Base-by-base conservation (phyloP, 2,113 vertebrate species). In the Clarias gariepinus region DNA sequence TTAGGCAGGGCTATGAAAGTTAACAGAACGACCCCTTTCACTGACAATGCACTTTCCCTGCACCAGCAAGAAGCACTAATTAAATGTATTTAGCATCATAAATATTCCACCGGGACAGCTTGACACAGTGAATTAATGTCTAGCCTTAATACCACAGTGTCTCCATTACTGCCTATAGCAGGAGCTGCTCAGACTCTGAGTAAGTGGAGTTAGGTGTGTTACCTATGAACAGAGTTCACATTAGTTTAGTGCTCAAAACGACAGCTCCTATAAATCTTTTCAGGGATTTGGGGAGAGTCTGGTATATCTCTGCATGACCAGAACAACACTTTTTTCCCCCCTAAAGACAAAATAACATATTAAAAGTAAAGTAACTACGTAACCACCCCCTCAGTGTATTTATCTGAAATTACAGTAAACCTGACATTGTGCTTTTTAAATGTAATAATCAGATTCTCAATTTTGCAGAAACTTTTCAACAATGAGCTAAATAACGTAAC, bases 71-170 rank as follows among this genome's bases (percentile, higher is more conserved):
- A 82, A 89, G 89, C 89, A 85, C 93, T 95, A 95, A 95, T 95
- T 96, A 96, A 95, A 95, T 94, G 92, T 94, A 94, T 95, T 95
- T 95, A 95, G 94, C 93, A 94, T 94, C 92, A 94, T 96, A 96
- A 94, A 95, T 95, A 95, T 94, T 95, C 93, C 91, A 91, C 89
- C 88, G 93, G 94, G 95, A 95, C 94, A 95, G 90, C 93, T 93
- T 94, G 95, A 95, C 95, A 94, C 91, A 89, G 85, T 94, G 92
- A 94, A 95, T 95, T 95, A 95, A 95, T 94, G 94, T 94, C 93
- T 94, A 47, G 90, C 92, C 92, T 94, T 94, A 93, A 94, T 92
- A 93, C 92, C 88, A 90, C 90, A 93, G 93, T 88, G 91, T 94
- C 93, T 94, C 92, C 89, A 92, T 93, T 91, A 90, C 89, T 90